These are phyloP conservation scores for Nyctibius grandis DNA, from an alignment of 2,797 vertebrate species.

Conservation along the genomic window DNA sequence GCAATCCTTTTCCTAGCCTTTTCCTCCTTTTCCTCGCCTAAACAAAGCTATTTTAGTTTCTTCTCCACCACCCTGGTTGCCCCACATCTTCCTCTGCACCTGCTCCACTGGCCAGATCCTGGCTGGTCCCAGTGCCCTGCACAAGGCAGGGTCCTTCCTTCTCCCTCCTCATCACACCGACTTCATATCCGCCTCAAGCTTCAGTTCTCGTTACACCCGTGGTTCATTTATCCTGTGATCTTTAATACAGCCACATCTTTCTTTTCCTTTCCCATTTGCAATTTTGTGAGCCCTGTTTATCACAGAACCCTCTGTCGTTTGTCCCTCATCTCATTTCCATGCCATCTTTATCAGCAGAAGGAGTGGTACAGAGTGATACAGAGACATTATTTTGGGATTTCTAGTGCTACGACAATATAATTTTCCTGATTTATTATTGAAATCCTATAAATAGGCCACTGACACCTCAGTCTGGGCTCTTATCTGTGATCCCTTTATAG, in stretches of 20 bases:
- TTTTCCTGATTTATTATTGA: not conserved
- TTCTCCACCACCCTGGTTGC: not conserved
- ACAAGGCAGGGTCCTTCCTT: not conserved
- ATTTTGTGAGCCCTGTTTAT: not conserved
- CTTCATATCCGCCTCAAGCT: fast-evolving
- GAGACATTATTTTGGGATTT: not conserved
- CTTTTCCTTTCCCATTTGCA: not conserved
- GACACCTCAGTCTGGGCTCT: not conserved
- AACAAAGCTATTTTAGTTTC: not conserved
- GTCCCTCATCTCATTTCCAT: not conserved
- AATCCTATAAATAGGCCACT: not conserved
- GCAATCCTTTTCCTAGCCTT: slow-evolving; percentile 14
- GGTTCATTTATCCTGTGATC: not conserved
- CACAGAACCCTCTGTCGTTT: not conserved
- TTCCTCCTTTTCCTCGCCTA: slow-evolving; percentile 24
- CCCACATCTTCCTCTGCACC: not conserved
- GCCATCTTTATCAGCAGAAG: not conserved
- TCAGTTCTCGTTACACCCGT: fast-evolving
- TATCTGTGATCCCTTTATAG: not conserved
- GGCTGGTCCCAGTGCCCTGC: not conserved
- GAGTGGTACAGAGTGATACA: not conserved
- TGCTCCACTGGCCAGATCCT: not conserved
- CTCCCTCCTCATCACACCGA: fast-evolving
- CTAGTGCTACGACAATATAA: not conserved
- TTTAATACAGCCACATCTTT: not conserved